phyloP scores from a whole-genome alignment of 2,113 vertebrate species.

The Hystrix cristata region DNA sequence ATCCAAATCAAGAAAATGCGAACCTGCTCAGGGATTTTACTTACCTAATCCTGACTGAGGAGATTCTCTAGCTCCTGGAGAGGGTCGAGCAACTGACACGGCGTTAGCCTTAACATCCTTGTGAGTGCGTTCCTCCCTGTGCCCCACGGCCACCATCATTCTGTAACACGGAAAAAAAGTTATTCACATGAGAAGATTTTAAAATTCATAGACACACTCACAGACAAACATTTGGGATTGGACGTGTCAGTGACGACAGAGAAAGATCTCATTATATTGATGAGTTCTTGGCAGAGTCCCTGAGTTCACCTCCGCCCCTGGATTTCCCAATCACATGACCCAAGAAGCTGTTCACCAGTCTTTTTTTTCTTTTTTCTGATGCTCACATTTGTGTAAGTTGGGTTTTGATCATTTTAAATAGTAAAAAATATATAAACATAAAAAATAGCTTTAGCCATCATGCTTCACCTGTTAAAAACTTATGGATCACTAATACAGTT shows the following conservation, averaged over 20 bases:
- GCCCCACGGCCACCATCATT: neutral
- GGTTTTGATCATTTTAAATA: neutral
- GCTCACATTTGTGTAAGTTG: neutral
- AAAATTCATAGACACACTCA: neutral
- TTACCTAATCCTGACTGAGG: neutral
- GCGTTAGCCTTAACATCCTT: neutral
- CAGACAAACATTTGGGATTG: neutral
- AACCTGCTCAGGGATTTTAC: neutral
- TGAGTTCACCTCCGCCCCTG: neutral
- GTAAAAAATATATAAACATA: neutral
- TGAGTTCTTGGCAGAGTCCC: neutral
- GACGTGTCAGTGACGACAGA: neutral
- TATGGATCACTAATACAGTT: neutral
- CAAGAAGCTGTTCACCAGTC: neutral
- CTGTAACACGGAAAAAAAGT: neutral
- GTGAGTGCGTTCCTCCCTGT: neutral
- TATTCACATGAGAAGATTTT: neutral
- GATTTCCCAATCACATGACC: neutral
- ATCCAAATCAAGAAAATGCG: neutral
- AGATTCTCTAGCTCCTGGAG: neutral
- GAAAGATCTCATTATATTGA: neutral
- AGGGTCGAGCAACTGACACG: neutral
- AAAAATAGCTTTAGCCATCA: neutral
- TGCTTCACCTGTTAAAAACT: neutral
- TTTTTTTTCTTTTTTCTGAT: neutral